Conservation (phyloP, 1,140 invertebrate species). For the Megalonaias nervosa region DNA sequence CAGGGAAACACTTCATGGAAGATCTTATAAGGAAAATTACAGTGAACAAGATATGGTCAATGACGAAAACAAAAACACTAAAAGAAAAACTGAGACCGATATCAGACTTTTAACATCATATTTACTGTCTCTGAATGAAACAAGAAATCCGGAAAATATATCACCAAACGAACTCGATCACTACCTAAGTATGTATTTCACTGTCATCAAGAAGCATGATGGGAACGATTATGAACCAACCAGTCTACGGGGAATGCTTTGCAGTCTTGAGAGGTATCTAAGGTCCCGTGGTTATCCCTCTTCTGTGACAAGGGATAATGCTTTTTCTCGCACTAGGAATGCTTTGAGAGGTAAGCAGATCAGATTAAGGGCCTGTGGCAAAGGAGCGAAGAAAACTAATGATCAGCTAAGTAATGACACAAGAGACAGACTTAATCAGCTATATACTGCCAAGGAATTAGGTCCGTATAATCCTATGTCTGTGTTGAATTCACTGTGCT, state of each 20-base stretch:
- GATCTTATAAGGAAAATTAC: conserved; percentile 8
- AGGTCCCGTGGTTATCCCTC: conserved; percentile 55
- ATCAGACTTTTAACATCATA: conserved; percentile 60
- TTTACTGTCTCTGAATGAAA: conserved; percentile 58
- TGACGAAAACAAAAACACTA: conserved; percentile 62
- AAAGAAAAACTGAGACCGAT: conserved; percentile 64
- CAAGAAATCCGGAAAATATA: conserved; percentile 51
- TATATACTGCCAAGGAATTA: conserved; percentile 61
- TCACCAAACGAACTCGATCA: conserved; percentile 59
- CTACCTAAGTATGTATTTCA: conserved; percentile 61
- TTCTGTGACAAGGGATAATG: conserved; percentile 59
- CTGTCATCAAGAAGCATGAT: conserved; percentile 60
- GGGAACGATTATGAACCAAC: conserved; percentile 63
- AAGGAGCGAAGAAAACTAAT: conserved; percentile 50
- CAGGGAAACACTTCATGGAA: not conserved
- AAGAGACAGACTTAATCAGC: conserved; percentile 50
- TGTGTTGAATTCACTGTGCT: conserved; percentile 60
- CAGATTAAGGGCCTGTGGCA: conserved; percentile 53
- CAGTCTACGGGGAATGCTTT: conserved; percentile 60
- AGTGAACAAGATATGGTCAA: conserved; percentile 30
- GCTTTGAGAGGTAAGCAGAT: conserved; percentile 61
- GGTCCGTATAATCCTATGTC: conserved; percentile 63
- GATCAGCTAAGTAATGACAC: conserved; percentile 46
- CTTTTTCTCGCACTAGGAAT: conserved; percentile 57
- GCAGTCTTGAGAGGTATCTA: conserved; percentile 61